Percentiles rank a stretch among this genome's conserved stretches.
Evolutionary conservation across 2,113 vertebrate species (phyloP).

Genomic region (Salvelinus alpinus): DNA sequence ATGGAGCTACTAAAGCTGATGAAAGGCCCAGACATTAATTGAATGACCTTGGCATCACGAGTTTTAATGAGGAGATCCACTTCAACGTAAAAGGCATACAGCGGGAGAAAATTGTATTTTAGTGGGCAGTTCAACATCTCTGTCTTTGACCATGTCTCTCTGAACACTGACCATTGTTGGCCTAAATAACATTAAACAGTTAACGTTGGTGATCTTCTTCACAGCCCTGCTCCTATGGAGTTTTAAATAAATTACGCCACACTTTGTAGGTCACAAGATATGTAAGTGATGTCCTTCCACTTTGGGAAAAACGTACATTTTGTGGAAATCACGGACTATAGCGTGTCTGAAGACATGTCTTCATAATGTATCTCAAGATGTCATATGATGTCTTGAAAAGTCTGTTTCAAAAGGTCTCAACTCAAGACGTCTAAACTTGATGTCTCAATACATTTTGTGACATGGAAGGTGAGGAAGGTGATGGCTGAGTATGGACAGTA

Average conservation of each 20-base stretch:
- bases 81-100: conserved; percentile 52
- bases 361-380: too few relatives aligned
- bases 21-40: conserved; percentile 66
- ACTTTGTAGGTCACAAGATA: conserved; percentile 21
- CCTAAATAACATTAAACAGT: conserved; percentile 49
- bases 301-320: conserved; percentile 5
- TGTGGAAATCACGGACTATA: neutral
- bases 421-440: too few relatives aligned
- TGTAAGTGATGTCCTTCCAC: neutral
- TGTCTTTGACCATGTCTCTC: conserved; percentile 44
- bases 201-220: conserved; percentile 45
- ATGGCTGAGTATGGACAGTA: neutral
- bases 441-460: too few relatives aligned
- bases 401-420: too few relatives aligned
- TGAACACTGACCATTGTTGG: conserved; percentile 46
- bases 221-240: conserved; percentile 29
- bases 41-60: conserved; percentile 63
- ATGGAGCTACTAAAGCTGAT: conserved; percentile 53
- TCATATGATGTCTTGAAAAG: too few relatives aligned
- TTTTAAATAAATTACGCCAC: conserved; percentile 38
- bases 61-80: conserved; percentile 54
- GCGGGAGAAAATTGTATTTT: conserved; percentile 53
- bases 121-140: conserved; percentile 46
- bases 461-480: too few relatives aligned
- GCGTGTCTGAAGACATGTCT: too few relatives aligned